phyloP scores from a whole-genome alignment of 2,113 vertebrate genomes.

The Apodemus sylvaticus region DNA sequence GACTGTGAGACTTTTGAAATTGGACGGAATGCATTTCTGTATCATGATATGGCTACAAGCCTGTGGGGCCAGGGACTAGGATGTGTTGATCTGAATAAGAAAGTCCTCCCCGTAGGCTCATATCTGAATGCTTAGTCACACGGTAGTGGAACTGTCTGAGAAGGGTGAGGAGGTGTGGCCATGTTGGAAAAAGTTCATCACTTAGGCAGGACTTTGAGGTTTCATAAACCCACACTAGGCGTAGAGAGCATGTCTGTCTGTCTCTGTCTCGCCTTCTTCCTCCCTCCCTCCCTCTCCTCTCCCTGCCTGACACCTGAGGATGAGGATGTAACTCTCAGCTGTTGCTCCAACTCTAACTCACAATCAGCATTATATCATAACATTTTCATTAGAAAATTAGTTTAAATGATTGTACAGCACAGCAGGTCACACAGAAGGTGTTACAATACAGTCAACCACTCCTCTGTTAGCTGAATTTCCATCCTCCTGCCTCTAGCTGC shows the following conservation, averaged over 20 bases:
- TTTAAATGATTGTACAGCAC: background rate
- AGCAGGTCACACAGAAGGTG: background rate
- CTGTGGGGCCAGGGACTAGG: background rate
- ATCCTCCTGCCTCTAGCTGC: background rate
- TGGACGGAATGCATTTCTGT: background rate
- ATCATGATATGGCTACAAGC: background rate
- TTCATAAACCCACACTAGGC: background rate
- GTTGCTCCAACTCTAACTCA: background rate
- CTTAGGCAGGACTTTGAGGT: background rate
- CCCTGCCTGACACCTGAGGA: background rate
- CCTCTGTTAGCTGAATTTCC: background rate
- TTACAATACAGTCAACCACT: background rate
- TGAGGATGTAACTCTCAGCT: background rate
- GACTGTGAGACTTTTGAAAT: background rate
- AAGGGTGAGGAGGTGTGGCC: background rate
- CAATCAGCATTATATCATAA: background rate
- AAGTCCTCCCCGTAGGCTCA: background rate
- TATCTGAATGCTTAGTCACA: background rate
- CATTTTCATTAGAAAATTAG: constrained; percentile 2
- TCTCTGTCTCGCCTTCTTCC: background rate
- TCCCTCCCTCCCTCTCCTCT: background rate
- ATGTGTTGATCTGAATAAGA: background rate
- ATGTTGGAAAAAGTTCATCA: background rate
- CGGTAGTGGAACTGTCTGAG: background rate
- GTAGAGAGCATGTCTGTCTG: background rate